Conservation (phyloP, 2,797 vertebrate species). For the Xyrichtys novacula region DNA sequence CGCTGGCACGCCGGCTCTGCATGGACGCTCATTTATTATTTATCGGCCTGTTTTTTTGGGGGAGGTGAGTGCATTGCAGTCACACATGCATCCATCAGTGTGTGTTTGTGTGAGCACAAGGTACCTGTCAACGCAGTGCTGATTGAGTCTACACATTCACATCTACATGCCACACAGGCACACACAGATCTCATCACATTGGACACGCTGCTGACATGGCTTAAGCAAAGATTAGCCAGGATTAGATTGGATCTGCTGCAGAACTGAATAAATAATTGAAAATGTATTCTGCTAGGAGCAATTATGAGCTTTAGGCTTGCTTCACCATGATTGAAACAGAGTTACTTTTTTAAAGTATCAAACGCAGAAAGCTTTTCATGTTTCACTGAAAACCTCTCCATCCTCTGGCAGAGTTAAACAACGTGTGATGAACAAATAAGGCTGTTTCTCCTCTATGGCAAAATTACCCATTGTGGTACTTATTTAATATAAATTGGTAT, state of each 20-base stretch:
- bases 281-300: constrained; percentile 62
- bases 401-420: not conserved
- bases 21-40: constrained; percentile 73
- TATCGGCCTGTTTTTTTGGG: constrained; percentile 69
- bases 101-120: constrained; percentile 23
- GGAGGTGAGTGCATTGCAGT: constrained; percentile 67
- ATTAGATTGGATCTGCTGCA: constrained; percentile 78
- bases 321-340: constrained; percentile 42
- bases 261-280: constrained; percentile 75
- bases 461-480: too few species aligned
- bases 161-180: constrained; percentile 7
- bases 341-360: not conserved
- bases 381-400: not conserved
- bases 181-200: constrained; percentile 33
- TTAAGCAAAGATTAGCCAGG: constrained; percentile 76
- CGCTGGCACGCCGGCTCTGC: constrained; percentile 53
- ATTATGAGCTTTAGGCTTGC: constrained; percentile 59
- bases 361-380: not conserved
- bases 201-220: constrained; percentile 66
- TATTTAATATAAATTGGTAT: too few species aligned
- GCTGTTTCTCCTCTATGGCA: too few species aligned
- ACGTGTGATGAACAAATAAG: not conserved
- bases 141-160: constrained; percentile 5
- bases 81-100: constrained; percentile 60
- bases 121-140: not conserved